A percentile compares a stretch with the other conserved stretches of the same genome.
These are phyloP conservation scores for Eudemis profundana DNA, from an alignment of 2,888 invertebrate species.

Conservation along the genomic window DNA sequence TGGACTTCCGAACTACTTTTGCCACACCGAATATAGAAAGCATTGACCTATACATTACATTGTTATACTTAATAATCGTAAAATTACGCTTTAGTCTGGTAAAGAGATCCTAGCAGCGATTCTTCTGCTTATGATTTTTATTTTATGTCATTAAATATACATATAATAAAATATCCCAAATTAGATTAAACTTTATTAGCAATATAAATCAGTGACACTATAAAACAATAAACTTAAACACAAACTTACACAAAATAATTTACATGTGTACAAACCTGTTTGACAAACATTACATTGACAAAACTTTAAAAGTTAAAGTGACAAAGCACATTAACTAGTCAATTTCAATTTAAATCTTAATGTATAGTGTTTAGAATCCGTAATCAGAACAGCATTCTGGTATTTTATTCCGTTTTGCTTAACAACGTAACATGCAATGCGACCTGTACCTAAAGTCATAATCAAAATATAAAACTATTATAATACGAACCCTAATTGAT, in stretches of 20 bases:
- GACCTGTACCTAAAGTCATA: background rate
- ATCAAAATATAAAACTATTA: background rate
- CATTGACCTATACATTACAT: background rate
- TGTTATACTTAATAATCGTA: background rate
- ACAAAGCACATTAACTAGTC: no score
- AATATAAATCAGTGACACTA: background rate
- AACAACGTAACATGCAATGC: background rate
- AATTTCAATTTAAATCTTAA: no score
- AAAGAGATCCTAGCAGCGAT: no score
- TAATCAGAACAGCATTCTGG: background rate
- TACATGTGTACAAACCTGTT: slow-evolving; percentile 39
- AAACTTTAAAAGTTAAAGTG: no score
- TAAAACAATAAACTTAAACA: slow-evolving; percentile 12
- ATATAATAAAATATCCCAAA: no score
- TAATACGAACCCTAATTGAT: background rate
- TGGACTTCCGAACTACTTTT: slow-evolving; percentile 24
- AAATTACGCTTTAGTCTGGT: no score
- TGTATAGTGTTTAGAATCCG: background rate
- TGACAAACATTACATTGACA: slow-evolving; percentile 50
- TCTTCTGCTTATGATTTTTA: no score
- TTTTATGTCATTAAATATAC: no score
- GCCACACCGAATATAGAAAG: slow-evolving; percentile 14
- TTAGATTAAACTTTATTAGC: no score
- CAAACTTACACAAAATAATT: slow-evolving; percentile 20
- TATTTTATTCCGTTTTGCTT: background rate